phyloP scores from a whole-genome alignment of 2,113 vertebrate species.

The Lepus timidus region DNA sequence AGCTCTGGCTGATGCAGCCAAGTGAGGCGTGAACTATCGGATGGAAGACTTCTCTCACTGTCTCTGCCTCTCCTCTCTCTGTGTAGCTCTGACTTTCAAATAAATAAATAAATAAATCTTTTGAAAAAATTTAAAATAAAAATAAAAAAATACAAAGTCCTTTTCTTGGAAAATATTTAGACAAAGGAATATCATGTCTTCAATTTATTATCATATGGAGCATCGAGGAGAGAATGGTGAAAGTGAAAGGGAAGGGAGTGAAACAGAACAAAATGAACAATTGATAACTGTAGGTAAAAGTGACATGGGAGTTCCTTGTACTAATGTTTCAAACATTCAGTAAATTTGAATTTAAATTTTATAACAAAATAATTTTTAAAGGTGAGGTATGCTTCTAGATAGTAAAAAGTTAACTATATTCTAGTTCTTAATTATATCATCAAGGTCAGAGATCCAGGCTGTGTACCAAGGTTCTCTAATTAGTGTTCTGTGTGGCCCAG shows the following conservation, averaged over 20 bases:
- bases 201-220: background rate
- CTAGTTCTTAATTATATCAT: background rate
- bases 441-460: background rate
- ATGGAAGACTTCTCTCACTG: no score
- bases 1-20: no score
- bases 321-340: background rate
- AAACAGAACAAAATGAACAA: background rate
- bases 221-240: background rate
- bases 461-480: background rate
- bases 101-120: no score
- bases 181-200: background rate
- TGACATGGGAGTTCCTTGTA: background rate
- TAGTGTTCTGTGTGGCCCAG: background rate
- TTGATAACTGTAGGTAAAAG: background rate
- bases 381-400: background rate
- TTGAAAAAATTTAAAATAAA: no score
- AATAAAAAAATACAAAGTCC: background rate
- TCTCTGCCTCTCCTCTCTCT: no score
- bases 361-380: background rate
- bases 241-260: background rate
- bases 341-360: slow-evolving; percentile 2
- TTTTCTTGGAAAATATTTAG: background rate
- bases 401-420: background rate
- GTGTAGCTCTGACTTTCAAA: no score
- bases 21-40: no score